These are phyloP conservation scores for Huso huso DNA, from an alignment of 2,797 vertebrate species.

Conservation along the genomic window DNA sequence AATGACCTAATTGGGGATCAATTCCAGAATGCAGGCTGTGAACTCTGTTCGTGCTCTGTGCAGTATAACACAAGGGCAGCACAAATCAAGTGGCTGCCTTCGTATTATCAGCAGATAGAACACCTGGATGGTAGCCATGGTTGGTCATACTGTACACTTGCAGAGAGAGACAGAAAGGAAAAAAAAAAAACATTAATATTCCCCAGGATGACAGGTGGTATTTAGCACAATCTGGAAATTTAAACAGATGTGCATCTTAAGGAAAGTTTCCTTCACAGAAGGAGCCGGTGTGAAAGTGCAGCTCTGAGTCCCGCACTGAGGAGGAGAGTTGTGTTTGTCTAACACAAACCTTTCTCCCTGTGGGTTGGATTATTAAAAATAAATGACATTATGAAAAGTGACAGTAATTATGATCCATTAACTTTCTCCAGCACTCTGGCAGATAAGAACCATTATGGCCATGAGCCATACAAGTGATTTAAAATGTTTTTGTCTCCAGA, in stretches of 20 bases:
- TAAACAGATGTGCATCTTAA: constrained; percentile 18
- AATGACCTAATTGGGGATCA: constrained; percentile 8
- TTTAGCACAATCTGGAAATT: neutral
- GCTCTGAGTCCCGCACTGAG: constrained; percentile 40
- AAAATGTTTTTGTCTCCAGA: constrained; percentile 33
- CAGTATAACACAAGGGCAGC: neutral
- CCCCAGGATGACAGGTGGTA: neutral
- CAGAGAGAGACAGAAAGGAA: neutral
- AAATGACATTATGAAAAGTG: constrained; percentile 51
- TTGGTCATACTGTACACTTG: neutral
- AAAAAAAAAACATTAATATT: neutral
- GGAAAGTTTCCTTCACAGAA: constrained; percentile 26
- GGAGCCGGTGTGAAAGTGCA: constrained; percentile 32
- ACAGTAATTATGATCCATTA: constrained; percentile 59
- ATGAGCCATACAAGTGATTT: constrained; percentile 42
- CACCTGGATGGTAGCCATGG: neutral
- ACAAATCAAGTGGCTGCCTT: neutral
- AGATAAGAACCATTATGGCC: constrained; percentile 54
- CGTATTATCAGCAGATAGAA: neutral
- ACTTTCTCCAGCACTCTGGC: constrained; percentile 34
- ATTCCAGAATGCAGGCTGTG: constrained; percentile 1
- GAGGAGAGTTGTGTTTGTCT: constrained; percentile 42
- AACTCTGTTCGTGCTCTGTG: neutral
- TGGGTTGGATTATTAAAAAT: constrained; percentile 45
- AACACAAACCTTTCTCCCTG: constrained; percentile 37